Base-by-base conservation (phyloP, 2,888 invertebrate species). In the Dione vanillae region DNA sequence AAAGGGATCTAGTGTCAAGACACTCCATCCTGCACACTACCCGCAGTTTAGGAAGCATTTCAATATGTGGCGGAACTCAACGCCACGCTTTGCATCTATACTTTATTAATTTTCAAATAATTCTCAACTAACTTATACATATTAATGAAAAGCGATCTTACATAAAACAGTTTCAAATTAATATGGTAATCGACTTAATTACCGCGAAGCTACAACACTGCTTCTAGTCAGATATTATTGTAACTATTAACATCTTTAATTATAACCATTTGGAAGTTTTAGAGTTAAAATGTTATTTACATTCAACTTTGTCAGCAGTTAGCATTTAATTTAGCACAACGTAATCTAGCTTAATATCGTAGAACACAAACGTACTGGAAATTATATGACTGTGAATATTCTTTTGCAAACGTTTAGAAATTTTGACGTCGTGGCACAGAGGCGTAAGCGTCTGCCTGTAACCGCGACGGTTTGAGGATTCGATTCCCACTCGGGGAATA, bases 291-390 rank as follows among this genome's bases (percentile, higher is more conserved):
- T 61, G 35, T 61, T 65, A 49, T 43, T 69, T 35, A 65, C 35
- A 59, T 58, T 19, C 19, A 45, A 58, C 43, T 49, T 56, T 54
- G 45, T 69, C 70, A 66, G 61, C 54, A 27, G 51, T 68, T 68
- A 43, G 35, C 61, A 70, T 70, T 61, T 52, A 61, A 65, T 70
- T 59, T 52, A 41, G 65, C 49, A 65, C 49, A 65, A 35, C 43
- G 59, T 52, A 61, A 69, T 65, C 47, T 64, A 41, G 47, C 41
- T 37, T 64, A 47, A 35, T 59, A n/a, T 8, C 49, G 11, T 51
- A 59, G 27, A 61, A 35, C 10, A 11, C 27, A n/a, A 45, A 45
- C 11, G 45, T 58, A 3, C 19, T 58, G 41, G 41, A 58, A 58
- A 41, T 41, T 11, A 27, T 0, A n/a, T 9, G 27, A 27, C 27